Conservation (phyloP, 2,888 invertebrate species). For the Heliconius sara region DNA sequence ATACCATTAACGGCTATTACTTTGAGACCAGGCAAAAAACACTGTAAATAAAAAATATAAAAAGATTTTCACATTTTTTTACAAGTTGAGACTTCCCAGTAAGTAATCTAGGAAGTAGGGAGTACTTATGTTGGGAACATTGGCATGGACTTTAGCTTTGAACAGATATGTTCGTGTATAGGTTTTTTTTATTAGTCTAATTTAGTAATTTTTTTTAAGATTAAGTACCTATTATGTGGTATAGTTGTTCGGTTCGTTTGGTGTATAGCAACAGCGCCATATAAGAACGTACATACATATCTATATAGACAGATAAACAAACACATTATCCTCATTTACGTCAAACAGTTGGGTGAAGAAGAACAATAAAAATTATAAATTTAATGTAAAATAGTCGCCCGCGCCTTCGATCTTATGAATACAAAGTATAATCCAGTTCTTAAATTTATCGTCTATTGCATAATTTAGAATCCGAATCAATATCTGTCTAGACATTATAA, state of each 20-base stretch:
- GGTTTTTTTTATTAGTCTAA: no score
- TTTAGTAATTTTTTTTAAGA: no score
- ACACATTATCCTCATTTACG: not conserved
- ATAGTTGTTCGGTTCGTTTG: no score
- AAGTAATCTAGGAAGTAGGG: no score
- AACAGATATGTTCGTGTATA: no score
- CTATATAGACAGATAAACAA: not conserved
- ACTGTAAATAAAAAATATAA: not conserved
- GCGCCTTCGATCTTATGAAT: not conserved
- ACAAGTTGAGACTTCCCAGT: no score
- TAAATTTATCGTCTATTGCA: not conserved
- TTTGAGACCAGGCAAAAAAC: not conserved
- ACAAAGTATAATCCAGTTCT: not conserved
- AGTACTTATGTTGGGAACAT: no score
- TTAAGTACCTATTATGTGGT: no score
- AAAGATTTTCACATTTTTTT: no score
- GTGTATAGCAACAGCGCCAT: no score
- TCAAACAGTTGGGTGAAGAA: not conserved
- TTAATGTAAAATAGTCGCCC: not conserved
- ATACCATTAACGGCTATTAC: not conserved
- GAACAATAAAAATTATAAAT: not conserved
- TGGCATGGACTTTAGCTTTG: no score
- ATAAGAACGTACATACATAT: no score
- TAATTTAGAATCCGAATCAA: not conserved
- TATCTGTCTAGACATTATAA: constrained; percentile 10